phyloP scores from a whole-genome alignment of 2,888 invertebrate species.

The Pseudeuparius sepicola region DNA sequence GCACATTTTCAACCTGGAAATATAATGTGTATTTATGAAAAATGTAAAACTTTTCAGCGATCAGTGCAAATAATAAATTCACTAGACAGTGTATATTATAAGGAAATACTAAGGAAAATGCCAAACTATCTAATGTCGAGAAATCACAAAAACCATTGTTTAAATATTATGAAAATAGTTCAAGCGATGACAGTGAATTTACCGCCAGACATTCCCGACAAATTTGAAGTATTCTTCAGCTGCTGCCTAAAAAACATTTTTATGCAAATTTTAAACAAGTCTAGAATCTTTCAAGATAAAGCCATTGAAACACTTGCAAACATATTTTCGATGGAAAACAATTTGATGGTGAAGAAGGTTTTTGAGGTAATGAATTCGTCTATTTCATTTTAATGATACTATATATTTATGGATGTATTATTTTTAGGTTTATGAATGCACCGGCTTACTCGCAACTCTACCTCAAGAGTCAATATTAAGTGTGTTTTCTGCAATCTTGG shows the following conservation, averaged over 20 bases:
- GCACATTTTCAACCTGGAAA: too few species aligned
- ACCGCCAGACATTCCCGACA: conserved; percentile 19
- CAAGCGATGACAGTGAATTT: conserved; percentile 19
- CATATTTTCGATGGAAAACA: conserved; percentile 21
- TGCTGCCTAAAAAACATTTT: conserved; percentile 22
- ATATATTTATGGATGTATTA: too few species aligned
- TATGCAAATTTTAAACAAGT: conserved; percentile 21
- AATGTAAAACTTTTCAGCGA: conserved; percentile 20
- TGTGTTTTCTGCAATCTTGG: conserved; percentile 18
- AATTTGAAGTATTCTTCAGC: conserved; percentile 22
- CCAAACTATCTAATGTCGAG: conserved; percentile 22
- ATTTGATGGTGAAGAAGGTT: conserved; percentile 18
- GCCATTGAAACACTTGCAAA: conserved; percentile 20
- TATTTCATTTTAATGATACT: too few species aligned
- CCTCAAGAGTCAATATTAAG: conserved; percentile 17
- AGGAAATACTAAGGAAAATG: conserved; percentile 23
- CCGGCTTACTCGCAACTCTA: conserved; percentile 21
- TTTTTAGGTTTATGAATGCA: conserved; percentile 16
- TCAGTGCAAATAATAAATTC: conserved; percentile 24
- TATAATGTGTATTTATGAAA: conserved; percentile 1
- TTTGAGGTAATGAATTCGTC: conserved; percentile 25
- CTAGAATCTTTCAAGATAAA: conserved; percentile 17
- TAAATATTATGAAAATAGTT: conserved; percentile 22
- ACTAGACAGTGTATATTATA: conserved; percentile 22
- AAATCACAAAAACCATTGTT: conserved; percentile 21